Evolutionary conservation across 2,113 vertebrate species (phyloP).

Genomic region (Oryzias curvinotus): DNA sequence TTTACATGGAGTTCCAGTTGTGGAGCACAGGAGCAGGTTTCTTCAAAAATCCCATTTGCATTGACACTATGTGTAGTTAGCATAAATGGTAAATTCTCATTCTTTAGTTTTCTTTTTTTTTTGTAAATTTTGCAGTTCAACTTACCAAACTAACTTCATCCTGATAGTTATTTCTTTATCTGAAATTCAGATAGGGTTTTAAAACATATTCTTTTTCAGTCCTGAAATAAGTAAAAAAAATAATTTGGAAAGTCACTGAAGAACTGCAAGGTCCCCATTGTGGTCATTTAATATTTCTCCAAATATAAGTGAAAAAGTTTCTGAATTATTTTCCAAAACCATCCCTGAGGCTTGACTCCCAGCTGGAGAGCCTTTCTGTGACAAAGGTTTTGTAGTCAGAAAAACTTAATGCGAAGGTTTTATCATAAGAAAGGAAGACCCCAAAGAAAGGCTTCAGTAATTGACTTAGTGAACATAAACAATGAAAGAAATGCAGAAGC

Average conservation of each 20-base stretch:
- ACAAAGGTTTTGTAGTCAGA: slow-evolving; percentile 2
- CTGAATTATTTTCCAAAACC: slow-evolving; percentile 11
- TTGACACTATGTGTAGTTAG: background rate
- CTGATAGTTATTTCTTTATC: slow-evolving; percentile 3
- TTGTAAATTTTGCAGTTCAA: background rate
- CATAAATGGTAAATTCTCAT: background rate
- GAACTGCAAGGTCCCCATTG: slow-evolving; percentile 11
- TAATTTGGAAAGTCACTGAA: background rate
- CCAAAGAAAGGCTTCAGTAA: background rate
- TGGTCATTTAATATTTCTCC: slow-evolving; percentile 7
- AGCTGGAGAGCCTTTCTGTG: slow-evolving; percentile 14
- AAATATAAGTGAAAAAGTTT: slow-evolving; percentile 23
- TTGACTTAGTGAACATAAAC: slow-evolving; percentile 6
- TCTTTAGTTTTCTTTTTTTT: slow-evolving; percentile 6
- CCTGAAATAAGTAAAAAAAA: slow-evolving; percentile 3
- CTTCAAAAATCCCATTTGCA: slow-evolving; percentile 40
- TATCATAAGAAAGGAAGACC: slow-evolving; percentile 3
- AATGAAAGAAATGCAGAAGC: slow-evolving; percentile 9
- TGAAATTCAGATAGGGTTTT: slow-evolving; percentile 18
- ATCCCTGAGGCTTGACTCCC: slow-evolving; percentile 9
- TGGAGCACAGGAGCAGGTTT: slow-evolving; percentile 30
- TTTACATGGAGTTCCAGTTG: slow-evolving; percentile 45
- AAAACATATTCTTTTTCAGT: slow-evolving; percentile 12
- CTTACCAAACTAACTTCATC: background rate
- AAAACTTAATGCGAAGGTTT: slow-evolving; percentile 4